Evolutionary conservation across 35 echinoderm and acorn worm genomes (phyloP).

Genomic region (Eucidaris tribuloides): DNA sequence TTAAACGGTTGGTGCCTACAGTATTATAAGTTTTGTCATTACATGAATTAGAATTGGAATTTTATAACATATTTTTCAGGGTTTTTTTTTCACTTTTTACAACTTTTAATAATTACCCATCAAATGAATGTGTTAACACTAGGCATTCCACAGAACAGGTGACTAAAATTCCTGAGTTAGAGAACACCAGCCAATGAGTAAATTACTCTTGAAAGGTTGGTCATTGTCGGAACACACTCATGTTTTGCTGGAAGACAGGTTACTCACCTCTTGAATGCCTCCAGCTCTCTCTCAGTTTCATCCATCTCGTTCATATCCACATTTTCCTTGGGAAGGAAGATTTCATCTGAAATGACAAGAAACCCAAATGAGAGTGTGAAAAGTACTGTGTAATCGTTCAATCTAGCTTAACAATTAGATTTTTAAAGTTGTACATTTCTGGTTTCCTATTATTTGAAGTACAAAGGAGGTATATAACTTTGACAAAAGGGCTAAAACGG

Average conservation of each 20-base stretch:
- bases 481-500: no score
- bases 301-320: constrained; percentile 94
- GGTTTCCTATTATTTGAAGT: no score
- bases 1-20: no score
- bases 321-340: constrained; percentile 93
- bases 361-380: not conserved
- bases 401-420: no score
- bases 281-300: constrained; percentile 88
- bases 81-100: not conserved
- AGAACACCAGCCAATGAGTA: not conserved
- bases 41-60: not conserved
- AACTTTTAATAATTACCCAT: not conserved
- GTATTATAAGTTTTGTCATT: no score
- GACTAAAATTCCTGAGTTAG: not conserved
- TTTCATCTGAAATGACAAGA: constrained; percentile 69
- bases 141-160: no score
- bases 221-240: not conserved
- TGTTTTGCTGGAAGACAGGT: not conserved
- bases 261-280: constrained; percentile 91
- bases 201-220: not conserved
- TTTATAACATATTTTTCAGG: not conserved
- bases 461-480: no score
- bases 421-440: no score
- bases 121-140: no score
- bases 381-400: no score